These are phyloP conservation scores for Tragelaphus scriptus DNA, from an alignment of 2,113 vertebrate genomes.

Conservation along the genomic window DNA sequence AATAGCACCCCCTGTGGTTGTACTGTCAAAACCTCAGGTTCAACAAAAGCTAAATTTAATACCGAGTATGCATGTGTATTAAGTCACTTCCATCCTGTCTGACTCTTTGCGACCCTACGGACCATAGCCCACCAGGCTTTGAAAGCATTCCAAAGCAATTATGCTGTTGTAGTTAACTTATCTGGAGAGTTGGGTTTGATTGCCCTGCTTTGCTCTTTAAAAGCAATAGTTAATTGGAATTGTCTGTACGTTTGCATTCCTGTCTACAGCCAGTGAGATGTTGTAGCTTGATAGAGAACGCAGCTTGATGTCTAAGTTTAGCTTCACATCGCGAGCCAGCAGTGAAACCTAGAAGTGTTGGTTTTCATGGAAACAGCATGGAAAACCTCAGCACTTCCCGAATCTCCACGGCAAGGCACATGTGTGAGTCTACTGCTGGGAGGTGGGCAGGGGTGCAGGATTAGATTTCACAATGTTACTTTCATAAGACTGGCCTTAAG, in stretches of 20 bases:
- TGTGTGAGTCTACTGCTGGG: neutral
- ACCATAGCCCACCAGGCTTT: neutral
- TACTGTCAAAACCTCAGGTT: neutral
- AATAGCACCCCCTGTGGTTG: neutral
- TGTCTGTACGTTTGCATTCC: conserved; percentile 35
- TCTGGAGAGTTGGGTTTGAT: conserved; percentile 33
- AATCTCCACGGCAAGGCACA: conserved; percentile 5
- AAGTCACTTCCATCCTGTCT: neutral
- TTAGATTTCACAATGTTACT: neutral
- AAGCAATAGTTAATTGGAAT: neutral
- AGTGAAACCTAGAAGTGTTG: conserved; percentile 63
- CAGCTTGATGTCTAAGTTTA: conserved; percentile 70
- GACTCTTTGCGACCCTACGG: neutral
- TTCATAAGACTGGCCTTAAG: neutral
- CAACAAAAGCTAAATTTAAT: neutral
- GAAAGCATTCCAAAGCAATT: neutral
- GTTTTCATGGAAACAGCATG: conserved; percentile 65
- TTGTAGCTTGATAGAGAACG: neutral
- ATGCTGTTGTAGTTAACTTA: neutral
- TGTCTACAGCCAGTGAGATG: conserved; percentile 43
- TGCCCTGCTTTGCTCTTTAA: conserved; percentile 23
- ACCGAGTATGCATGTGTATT: neutral
- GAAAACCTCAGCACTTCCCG: conserved; percentile 44
- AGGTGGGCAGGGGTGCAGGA: neutral
- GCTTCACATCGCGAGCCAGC: conserved; percentile 46